These are phyloP conservation scores for Rhinatrema bivittatum DNA, from an alignment of 2,797 vertebrate genomes.

Conservation along the genomic window DNA sequence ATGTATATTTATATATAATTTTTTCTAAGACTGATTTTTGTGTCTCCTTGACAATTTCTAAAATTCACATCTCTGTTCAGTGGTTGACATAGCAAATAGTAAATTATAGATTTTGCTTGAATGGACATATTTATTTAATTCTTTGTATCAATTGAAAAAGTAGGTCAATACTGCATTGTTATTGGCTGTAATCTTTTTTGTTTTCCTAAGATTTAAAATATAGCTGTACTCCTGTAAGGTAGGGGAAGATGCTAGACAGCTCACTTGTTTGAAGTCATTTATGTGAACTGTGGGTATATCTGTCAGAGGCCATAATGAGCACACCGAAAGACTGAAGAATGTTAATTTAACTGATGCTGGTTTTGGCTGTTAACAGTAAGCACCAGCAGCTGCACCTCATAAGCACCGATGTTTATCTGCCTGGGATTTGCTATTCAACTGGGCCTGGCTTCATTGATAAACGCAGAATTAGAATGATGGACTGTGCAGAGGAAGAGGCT, in stretches of 20 bases:
- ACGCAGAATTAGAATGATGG: slow-evolving; percentile 31
- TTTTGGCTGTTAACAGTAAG: slow-evolving; percentile 42
- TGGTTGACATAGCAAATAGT: slow-evolving; percentile 7
- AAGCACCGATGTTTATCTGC: slow-evolving; percentile 40
- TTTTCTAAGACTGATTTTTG: too few relatives aligned
- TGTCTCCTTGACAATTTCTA: too few relatives aligned
- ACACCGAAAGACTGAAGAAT: slow-evolving; percentile 35
- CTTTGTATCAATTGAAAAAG: slow-evolving; percentile 34
- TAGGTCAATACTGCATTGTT: slow-evolving; percentile 26
- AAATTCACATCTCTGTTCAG: slow-evolving; percentile 13
- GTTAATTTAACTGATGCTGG: slow-evolving; percentile 36
- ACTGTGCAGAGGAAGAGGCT: slow-evolving; percentile 12
- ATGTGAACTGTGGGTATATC: slow-evolving; percentile 40
- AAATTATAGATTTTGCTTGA: slow-evolving; percentile 20
- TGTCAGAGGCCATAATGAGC: slow-evolving; percentile 37
- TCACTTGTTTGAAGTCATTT: slow-evolving; percentile 36
- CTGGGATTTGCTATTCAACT: slow-evolving; percentile 6
- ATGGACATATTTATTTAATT: slow-evolving; percentile 6
- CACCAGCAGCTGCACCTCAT: slow-evolving; percentile 48
- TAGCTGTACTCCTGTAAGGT: too few relatives aligned
- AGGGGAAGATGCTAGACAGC: slow-evolving; percentile 29
- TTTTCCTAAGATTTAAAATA: slow-evolving; percentile 28
- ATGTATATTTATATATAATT: too few relatives aligned
- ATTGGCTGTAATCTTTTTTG: too few relatives aligned
- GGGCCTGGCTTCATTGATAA: slow-evolving; percentile 30